Evolutionary conservation across 2,113 vertebrate genomes (phyloP), one percentile per base, ranked within the genome.

Genomic region (Loxodonta africana): DNA sequence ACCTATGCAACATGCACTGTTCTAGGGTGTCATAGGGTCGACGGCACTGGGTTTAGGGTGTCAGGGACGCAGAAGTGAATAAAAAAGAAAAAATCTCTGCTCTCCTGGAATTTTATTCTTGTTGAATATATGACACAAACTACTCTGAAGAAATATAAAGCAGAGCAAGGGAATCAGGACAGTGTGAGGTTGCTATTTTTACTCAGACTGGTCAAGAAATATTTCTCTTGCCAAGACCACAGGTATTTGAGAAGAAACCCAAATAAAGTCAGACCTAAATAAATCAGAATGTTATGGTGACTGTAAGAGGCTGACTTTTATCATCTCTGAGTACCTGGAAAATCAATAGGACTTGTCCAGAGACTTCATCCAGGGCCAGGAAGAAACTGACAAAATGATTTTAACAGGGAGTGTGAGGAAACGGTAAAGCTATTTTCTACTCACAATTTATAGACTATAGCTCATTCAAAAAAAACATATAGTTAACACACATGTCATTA

Each of bases 321-420:
- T 89, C 85, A 51, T 84, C 71, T 83, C 57, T 87, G 71, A 94
- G 78, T 65, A 44, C 57, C 57, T 63, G 18, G 37, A 67, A 88
- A 96, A 96, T 94, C 44, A 7, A 44, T 82, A 18, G 37, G 18
- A 94, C 44, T 94, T 81, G 41, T 9, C 21, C 76, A 44, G 48
- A 51, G 41, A 90, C 87, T 90, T 95, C 46, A 69, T 92, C 86
- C 46, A 92, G 86, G 28, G 51, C 21, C n/a, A 81, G 57, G 78
- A 41, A 83, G 78, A 90, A 74, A 91, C 69, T 83, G 60, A 87
- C 41, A 95, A 73, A 88, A 65, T 65, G 9, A 96, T 88, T 95
- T 92, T 84, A 71, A 90, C 37, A 88, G 44, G 33, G 7, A 51
- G 33, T 73, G 7, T 63, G 57, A 20, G 84, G 17, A 94, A 83